Percentiles rank a stretch among this genome's conserved stretches.
Evolutionary conservation across 2,113 vertebrate species (phyloP).

Genomic region (Sinocyclocheilus rhinocerous): DNA sequence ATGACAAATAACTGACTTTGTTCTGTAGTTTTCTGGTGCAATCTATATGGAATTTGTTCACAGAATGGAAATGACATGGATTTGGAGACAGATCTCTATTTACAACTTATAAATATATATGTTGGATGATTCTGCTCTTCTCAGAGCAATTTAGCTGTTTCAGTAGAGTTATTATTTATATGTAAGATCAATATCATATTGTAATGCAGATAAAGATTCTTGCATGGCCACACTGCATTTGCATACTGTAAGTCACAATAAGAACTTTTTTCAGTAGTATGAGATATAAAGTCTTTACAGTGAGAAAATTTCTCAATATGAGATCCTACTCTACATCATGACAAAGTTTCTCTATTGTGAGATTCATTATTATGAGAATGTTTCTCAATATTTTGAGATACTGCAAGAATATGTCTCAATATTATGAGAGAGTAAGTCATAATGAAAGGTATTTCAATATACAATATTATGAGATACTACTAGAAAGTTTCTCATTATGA

Average conservation of each 20-base stretch:
- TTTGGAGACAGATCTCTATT: constrained; percentile 5
- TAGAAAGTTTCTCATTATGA: background rate
- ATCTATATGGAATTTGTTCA: background rate
- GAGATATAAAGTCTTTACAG: background rate
- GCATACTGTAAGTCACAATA: background rate
- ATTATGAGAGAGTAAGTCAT: background rate
- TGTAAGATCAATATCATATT: background rate
- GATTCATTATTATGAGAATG: too few species aligned
- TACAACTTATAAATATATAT: background rate
- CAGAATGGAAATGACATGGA: background rate
- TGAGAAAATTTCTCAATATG: background rate
- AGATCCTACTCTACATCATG: too few species aligned
- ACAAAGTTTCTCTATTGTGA: too few species aligned
- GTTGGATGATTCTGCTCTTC: background rate
- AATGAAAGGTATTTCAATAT: too few species aligned
- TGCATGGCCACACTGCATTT: background rate
- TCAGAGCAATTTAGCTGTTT: background rate
- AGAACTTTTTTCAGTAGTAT: background rate
- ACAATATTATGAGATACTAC: background rate
- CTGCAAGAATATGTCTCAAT: background rate
- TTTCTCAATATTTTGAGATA: background rate
- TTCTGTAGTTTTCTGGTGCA: background rate
- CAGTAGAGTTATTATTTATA: background rate
- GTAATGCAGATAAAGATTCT: background rate
- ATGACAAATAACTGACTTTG: background rate